Evolutionary conservation across 2,888 invertebrate genomes (phyloP).

Genomic region (Morinoia aosen): DNA sequence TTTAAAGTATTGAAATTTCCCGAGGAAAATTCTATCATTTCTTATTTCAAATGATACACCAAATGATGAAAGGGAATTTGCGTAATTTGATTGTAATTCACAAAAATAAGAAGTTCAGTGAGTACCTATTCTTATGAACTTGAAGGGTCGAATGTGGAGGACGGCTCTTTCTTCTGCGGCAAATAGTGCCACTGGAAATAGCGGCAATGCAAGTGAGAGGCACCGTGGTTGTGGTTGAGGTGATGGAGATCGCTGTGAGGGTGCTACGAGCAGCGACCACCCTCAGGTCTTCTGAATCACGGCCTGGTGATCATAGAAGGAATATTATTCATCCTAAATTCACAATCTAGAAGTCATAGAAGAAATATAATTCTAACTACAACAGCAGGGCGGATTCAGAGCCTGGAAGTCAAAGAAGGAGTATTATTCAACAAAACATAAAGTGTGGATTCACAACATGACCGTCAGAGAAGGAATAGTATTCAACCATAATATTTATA

Average conservation of each 20-base stretch:
- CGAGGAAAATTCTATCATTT: too few relatives aligned
- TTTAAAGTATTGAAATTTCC: too few relatives aligned
- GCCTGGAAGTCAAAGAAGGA: too few relatives aligned
- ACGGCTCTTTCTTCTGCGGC: not conserved
- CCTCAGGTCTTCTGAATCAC: not conserved
- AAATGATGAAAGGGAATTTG: too few relatives aligned
- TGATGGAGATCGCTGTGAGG: conserved; percentile 30
- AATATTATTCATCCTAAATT: too few relatives aligned
- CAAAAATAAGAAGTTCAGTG: not conserved
- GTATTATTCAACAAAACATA: too few relatives aligned
- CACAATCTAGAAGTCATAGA: not conserved
- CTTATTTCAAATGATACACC: too few relatives aligned
- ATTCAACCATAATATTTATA: too few relatives aligned
- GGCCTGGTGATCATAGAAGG: not conserved
- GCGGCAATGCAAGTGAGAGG: conserved; percentile 50
- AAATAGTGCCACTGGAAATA: conserved; percentile 38
- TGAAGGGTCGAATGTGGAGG: not conserved
- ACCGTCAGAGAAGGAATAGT: too few relatives aligned
- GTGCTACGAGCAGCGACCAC: not conserved
- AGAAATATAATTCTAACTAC: not conserved
- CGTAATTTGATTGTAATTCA: too few relatives aligned
- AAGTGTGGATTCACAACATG: too few relatives aligned
- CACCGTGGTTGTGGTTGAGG: conserved; percentile 12
- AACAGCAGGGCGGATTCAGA: too few relatives aligned
- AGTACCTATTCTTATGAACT: not conserved